Evolutionary conservation across 2,888 invertebrate genomes (phyloP).

Genomic region (Apoda limacodes): DNA sequence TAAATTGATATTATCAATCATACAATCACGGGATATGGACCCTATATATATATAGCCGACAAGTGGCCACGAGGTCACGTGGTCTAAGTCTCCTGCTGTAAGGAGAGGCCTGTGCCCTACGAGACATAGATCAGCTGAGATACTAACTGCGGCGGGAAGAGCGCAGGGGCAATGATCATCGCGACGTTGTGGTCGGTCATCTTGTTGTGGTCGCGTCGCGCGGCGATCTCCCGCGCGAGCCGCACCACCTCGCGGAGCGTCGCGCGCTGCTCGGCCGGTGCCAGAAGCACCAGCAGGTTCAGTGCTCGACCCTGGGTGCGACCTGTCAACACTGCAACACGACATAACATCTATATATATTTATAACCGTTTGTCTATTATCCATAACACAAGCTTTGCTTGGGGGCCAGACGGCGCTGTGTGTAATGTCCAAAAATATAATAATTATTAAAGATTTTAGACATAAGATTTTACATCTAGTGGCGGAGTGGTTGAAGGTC

Average conservation of each 20-base stretch:
- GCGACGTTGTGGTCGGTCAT: constrained; percentile 94
- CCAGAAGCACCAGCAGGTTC: constrained; percentile 82
- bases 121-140: constrained; percentile 4
- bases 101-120: neutral
- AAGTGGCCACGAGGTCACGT: no score
- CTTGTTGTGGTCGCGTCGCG: constrained; percentile 79
- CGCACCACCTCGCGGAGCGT: constrained; percentile 82
- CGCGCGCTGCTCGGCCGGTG: constrained; percentile 87
- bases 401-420: no score
- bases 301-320: constrained; percentile 74
- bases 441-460: no score
- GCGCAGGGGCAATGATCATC: constrained; percentile 95
- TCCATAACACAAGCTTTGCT: no score
- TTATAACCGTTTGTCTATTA: no score
- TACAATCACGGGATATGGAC: no score
- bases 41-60: no score
- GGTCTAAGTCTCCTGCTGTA: neutral
- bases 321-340: constrained; percentile 69
- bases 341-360: no score
- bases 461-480: no score
- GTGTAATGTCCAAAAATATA: no score
- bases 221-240: constrained; percentile 82
- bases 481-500: no score
- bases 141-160: constrained; percentile 81
- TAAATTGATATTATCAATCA: no score